A percentile compares a stretch with the other conserved stretches of the same genome.
These are phyloP conservation scores for Periophthalmodon schlosseri DNA, from an alignment of 2,113 vertebrate species.

Conservation along the genomic window DNA sequence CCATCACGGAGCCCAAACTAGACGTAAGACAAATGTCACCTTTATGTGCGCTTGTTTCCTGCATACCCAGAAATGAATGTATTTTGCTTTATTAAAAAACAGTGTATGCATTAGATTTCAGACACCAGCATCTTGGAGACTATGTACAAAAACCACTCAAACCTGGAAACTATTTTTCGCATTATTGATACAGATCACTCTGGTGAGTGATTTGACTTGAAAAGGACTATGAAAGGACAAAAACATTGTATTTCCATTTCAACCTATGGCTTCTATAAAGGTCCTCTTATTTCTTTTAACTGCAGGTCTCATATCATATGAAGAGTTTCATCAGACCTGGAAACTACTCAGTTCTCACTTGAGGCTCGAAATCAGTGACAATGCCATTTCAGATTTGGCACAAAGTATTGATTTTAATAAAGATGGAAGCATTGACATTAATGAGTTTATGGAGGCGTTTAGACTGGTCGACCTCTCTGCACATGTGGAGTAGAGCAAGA, in stretches of 20 bases:
- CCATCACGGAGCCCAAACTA: slow-evolving; percentile 67
- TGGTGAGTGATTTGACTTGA: slow-evolving; percentile 72
- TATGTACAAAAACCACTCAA: slow-evolving; percentile 90
- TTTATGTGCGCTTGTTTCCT: background rate
- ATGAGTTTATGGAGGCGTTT: slow-evolving; percentile 96
- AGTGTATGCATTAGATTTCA: slow-evolving; percentile 73
- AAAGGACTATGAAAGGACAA: background rate
- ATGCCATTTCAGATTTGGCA: slow-evolving; percentile 83
- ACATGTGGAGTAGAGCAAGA: background rate
- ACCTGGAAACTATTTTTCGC: slow-evolving; percentile 92
- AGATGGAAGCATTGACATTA: slow-evolving; percentile 94
- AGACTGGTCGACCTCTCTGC: slow-evolving; percentile 81
- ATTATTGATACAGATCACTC: slow-evolving; percentile 93
- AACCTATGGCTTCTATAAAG: background rate
- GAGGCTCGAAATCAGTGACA: slow-evolving; percentile 80
- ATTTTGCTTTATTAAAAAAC: background rate
- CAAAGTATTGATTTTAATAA: slow-evolving; percentile 95
- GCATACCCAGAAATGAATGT: background rate
- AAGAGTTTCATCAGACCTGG: slow-evolving; percentile 92
- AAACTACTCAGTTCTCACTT: slow-evolving; percentile 90
- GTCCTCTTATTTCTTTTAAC: background rate
- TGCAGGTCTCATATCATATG: slow-evolving; percentile 87
- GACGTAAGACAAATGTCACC: slow-evolving; percentile 60
- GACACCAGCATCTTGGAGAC: slow-evolving; percentile 88
- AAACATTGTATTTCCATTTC: background rate